Conservation (phyloP, 2,113 vertebrate species). For the Zosterops hypoxanthus region DNA sequence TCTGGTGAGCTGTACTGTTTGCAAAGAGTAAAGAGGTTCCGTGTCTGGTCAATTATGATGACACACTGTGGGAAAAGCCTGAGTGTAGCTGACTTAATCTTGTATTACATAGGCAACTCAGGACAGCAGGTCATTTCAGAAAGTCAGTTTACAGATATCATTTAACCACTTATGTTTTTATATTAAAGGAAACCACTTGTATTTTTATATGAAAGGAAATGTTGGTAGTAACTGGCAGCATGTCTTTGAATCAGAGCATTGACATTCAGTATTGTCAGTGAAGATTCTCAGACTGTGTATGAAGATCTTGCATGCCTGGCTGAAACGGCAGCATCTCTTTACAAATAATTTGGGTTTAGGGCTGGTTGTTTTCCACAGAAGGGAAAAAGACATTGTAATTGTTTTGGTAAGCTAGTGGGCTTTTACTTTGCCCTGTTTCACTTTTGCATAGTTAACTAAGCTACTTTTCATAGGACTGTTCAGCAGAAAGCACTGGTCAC, state of each 20-base stretch:
- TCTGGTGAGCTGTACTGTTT: neutral
- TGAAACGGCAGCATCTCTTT: neutral
- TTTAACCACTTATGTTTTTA: neutral
- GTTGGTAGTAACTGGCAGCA: neutral
- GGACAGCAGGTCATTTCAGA: neutral
- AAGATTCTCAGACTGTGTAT: neutral
- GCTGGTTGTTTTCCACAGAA: neutral
- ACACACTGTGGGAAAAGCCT: neutral
- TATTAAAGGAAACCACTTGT: too few relatives aligned
- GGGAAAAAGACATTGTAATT: neutral
- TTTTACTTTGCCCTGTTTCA: neutral
- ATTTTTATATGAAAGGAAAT: neutral
- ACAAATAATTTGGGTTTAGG: neutral
- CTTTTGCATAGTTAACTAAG: neutral
- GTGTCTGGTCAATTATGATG: neutral
- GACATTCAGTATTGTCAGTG: neutral
- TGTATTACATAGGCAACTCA: neutral
- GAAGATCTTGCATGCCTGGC: fast-evolving
- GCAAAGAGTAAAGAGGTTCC: neutral
- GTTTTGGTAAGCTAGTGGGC: neutral
- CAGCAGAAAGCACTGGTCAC: neutral
- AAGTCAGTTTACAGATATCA: neutral
- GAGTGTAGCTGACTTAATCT: neutral
- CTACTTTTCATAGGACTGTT: neutral
- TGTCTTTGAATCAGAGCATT: neutral